Evolutionary conservation across 2,113 vertebrate genomes (phyloP).

Genomic region (Ctenomys sociabilis): DNA sequence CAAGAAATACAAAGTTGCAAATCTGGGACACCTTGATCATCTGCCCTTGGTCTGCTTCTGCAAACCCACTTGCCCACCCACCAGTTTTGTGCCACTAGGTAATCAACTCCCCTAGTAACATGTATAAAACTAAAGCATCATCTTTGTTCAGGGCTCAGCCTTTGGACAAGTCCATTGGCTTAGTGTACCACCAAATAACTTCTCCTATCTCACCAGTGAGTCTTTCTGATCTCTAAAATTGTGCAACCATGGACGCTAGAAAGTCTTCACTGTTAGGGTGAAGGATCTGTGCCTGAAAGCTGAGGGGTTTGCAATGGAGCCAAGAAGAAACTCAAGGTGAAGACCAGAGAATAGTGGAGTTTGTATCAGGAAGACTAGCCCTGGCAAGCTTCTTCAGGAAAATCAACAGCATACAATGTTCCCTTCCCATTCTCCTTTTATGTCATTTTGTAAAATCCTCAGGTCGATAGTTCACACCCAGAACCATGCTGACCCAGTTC

Average conservation of each 20-base stretch:
- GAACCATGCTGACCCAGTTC: background rate
- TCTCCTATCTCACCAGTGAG: background rate
- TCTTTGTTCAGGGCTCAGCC: background rate
- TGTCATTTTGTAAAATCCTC: background rate
- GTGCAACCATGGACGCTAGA: background rate
- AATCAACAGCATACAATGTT: background rate
- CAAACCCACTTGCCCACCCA: background rate
- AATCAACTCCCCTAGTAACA: background rate
- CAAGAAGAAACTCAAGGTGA: background rate
- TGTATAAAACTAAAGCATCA: background rate
- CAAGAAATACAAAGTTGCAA: background rate
- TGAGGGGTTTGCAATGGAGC: background rate
- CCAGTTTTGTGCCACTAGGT: background rate
- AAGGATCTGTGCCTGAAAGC: background rate
- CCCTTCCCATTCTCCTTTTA: background rate
- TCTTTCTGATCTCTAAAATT: background rate
- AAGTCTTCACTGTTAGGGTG: background rate
- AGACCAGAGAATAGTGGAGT: background rate
- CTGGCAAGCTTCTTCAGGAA: background rate
- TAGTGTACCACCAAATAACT: background rate
- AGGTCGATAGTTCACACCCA: background rate
- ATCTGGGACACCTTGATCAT: background rate
- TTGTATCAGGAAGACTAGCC: background rate
- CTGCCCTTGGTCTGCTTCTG: background rate
- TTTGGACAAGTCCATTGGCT: background rate